A percentile compares a stretch with the other conserved stretches of the same genome.
These are phyloP conservation scores for Parnassius glacialis DNA, from an alignment of 2,888 invertebrate species.

Conservation along the genomic window DNA sequence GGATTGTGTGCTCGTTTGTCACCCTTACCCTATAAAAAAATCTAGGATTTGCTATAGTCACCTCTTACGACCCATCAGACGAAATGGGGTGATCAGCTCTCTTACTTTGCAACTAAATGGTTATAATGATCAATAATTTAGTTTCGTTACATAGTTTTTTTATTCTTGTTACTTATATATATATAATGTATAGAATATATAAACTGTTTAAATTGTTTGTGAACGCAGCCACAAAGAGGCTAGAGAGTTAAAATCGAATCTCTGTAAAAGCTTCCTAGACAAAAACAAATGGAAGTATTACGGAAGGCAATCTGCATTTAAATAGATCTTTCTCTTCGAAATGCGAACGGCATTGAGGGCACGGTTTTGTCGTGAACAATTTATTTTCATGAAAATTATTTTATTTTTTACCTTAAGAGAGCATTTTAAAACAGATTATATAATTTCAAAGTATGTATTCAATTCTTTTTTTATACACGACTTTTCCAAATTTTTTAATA, in stretches of 20 bases:
- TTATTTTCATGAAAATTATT: conserved; percentile 47
- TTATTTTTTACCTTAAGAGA: background rate
- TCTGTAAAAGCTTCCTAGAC: conserved; percentile 63
- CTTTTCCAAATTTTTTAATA: background rate
- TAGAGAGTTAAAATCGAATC: conserved; percentile 62
- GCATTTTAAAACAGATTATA: too few relatives aligned
- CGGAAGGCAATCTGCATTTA: conserved; percentile 78
- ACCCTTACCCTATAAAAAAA: too few relatives aligned
- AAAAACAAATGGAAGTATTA: conserved; percentile 81
- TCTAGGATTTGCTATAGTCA: too few relatives aligned
- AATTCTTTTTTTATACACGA: background rate
- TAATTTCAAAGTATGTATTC: background rate
- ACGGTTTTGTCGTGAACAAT: conserved; percentile 71
- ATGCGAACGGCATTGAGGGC: conserved; percentile 73
- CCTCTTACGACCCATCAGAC: too few relatives aligned
- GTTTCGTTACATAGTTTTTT: too few relatives aligned
- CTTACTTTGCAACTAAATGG: too few relatives aligned
- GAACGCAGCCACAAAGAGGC: conserved; percentile 52
- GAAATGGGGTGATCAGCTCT: too few relatives aligned
- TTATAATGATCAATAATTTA: too few relatives aligned
- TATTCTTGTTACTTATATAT: too few relatives aligned
- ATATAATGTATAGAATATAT: too few relatives aligned
- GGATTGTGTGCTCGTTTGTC: too few relatives aligned
- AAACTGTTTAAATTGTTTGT: conserved; percentile 47
- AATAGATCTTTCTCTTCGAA: conserved; percentile 78